Evolutionary conservation across 1,140 invertebrate species (phyloP), one percentile per base, ranked within the genome.

Genomic region (Euglossa dilemma): DNA sequence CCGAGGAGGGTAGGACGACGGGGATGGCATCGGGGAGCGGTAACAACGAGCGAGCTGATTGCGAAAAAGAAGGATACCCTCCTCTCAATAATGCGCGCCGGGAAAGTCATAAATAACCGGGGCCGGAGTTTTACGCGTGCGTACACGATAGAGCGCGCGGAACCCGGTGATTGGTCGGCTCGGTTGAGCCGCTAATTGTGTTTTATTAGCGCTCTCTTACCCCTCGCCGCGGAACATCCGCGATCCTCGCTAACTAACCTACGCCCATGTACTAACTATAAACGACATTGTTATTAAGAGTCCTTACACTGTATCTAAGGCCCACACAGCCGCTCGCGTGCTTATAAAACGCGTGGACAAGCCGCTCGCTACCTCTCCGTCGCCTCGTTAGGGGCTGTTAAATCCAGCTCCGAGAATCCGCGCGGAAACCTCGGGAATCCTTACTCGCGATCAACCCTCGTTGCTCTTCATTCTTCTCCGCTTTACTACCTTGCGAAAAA

Each of bases 191-290:
- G 90, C 92, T 93, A 94, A 94, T 94, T 94, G 93, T 93, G 92
- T 93, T 94, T 94, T 94, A 94, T 93, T 94, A 93, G 93, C 90
- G 87, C 87, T 89, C 85, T 69, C 82, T 67, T 85, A 56, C 75
- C 61, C 20, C 54, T 84, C 59, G 77, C 36, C 78, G 64, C 52
- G 61, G 57, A 73, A 73, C 85, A 80, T 69, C 77, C 83, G 79
- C 76, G 75, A 83, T 82, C 88, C 84, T 71, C 82, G 81, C 90
- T 92, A 92, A 93, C 91, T 92, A 93, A 92, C 92, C 90, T 89
- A 82, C 87, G 85, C 87, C 85, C 90, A 87, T 92, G 86, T 84
- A 87, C 89, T 91, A 89, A 91, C 89, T 86, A 90, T 89, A 88
- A 90, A 91, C 89, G 90, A 93, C 92, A 92, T 92, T 91, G 92